Base-by-base conservation (phyloP, 2,797 vertebrate species). In the Megaceryle alcyon region DNA sequence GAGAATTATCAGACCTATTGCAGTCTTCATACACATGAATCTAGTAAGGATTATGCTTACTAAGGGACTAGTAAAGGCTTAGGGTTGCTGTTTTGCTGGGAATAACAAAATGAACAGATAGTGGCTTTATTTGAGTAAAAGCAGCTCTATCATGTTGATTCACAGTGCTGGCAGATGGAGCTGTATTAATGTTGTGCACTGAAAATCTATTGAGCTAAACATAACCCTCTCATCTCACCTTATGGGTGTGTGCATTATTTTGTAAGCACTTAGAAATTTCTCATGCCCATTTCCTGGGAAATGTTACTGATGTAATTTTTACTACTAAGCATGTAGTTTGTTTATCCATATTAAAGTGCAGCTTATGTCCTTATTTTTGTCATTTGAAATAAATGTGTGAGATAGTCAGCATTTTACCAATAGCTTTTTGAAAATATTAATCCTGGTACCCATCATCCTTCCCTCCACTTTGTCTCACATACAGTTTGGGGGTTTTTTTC, bases 131-230 rank as follows among this genome's bases (percentile, higher is more conserved):
- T n/a, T 84, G 31, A 6, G 26, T 92, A 83, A 79, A 88, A 91
- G n/a, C 71, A 78, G 18, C 37, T 95, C 19, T 29, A 43, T 29
- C 11, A 22, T 16, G 26, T 76, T 88, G 82, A 61, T 54, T 95
- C 59, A 46, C 16, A 59, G 46, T 65, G 41, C 59, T 79, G 73
- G 35, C 37, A 88, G 72, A 81, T 51, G 43, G 49, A 90, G 8
- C 18, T 54, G 18, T 57, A 18, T 79, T 82, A 79, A 71, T 51
- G 26, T 20, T 69, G 77, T 72, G 43, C 39, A 56, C 46, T 70
- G 49, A 83, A 96, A 93, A 84, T 76, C 63, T 70, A 61, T 66
- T 69, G 80, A 88, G 12, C 17, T 76, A 65, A 91, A 79, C 65
- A 79, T 31, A 88, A 86, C 12, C 5, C 37, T 69, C 37, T 75